Percentiles rank a stretch among this genome's conserved stretches.
phyloP scores from a whole-genome alignment of 2,797 vertebrate genomes.

The Columba guinea region DNA sequence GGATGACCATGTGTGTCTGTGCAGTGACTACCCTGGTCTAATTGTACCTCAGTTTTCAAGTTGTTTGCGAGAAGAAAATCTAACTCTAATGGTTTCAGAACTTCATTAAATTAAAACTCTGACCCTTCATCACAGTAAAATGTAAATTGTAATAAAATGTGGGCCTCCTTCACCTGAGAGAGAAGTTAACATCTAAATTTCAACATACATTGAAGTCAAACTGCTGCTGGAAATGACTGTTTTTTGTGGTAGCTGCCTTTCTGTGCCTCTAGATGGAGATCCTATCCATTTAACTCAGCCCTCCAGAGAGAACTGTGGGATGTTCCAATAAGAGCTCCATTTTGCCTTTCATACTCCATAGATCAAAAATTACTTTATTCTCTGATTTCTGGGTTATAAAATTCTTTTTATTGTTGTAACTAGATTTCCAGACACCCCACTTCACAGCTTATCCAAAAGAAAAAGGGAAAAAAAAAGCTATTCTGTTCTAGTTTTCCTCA shows the following conservation, averaged over 20 bases:
- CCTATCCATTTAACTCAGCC: constrained; percentile 27
- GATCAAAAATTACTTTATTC: background rate
- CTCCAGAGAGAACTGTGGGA: background rate
- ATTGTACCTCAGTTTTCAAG: background rate
- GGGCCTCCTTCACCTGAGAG: background rate
- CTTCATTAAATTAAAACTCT: background rate
- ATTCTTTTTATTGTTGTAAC: background rate
- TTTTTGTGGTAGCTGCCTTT: background rate
- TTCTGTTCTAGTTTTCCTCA: background rate
- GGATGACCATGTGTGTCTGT: background rate
- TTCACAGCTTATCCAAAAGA: background rate
- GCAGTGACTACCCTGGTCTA: background rate
- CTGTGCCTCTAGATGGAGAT: constrained; percentile 62
- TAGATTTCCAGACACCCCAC: background rate
- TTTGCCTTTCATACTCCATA: background rate
- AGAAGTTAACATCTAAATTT: background rate
- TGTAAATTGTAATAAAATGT: background rate
- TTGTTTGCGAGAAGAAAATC: background rate
- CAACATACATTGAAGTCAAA: background rate
- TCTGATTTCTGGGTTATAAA: background rate
- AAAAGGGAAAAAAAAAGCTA: background rate
- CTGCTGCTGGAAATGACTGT: background rate
- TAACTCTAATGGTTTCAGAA: background rate
- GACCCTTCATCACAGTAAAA: background rate
- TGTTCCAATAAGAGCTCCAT: background rate